These are phyloP conservation scores for Anolis carolinensis DNA, from an alignment of 2,113 vertebrate genomes.

Conservation along the genomic window DNA sequence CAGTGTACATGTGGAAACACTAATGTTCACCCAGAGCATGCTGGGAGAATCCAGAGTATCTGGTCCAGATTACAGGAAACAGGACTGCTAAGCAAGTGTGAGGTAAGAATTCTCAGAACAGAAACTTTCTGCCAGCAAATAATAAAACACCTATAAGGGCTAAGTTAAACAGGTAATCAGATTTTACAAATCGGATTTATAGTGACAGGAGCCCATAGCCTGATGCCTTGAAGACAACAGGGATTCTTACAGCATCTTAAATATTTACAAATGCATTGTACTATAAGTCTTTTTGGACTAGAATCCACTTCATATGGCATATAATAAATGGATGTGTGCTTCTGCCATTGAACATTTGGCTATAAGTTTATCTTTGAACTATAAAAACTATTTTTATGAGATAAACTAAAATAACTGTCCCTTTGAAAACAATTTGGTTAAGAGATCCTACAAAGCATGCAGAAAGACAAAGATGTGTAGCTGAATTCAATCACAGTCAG, in stretches of 20 bases:
- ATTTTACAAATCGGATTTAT: not conserved
- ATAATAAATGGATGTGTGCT: not conserved
- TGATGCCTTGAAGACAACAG: not conserved
- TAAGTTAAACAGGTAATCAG: not conserved
- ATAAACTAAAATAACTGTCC: not conserved
- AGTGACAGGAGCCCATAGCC: too few relatives aligned
- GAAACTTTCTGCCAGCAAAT: not conserved
- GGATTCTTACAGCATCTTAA: not conserved
- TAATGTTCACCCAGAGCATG: conserved; percentile 87
- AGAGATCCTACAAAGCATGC: not conserved
- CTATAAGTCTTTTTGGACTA: not conserved
- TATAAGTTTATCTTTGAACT: not conserved
- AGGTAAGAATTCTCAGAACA: conserved; percentile 73
- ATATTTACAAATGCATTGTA: not conserved
- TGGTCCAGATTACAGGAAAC: conserved; percentile 91
- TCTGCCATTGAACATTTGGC: not conserved
- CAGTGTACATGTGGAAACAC: conserved; percentile 89
- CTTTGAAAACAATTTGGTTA: not conserved
- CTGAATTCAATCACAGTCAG: too few relatives aligned
- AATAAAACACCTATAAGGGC: not conserved
- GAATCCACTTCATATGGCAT: not conserved
- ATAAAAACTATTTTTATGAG: not conserved
- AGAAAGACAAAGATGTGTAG: not conserved
- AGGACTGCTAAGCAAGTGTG: conserved; percentile 83
- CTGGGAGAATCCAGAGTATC: conserved; percentile 89